Conservation (phyloP, 2,888 invertebrate genomes). For the Thera obeliscata region DNA sequence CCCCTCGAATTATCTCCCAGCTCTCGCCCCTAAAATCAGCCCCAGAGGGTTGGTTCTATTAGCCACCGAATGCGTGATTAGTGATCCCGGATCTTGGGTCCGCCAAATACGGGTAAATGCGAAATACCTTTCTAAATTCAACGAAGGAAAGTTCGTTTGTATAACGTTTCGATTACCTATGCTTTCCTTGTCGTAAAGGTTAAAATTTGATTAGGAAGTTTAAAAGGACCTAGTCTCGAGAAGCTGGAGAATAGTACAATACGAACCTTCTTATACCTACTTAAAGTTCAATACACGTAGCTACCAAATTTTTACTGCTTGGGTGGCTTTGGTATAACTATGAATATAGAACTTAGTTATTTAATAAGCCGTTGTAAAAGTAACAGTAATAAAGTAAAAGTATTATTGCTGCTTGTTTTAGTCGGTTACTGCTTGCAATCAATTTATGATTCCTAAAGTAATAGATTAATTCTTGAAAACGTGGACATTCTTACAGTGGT, state of each 20-base stretch:
- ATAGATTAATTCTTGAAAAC: constrained; percentile 8
- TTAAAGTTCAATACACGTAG: too few species aligned
- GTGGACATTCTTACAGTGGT: constrained; percentile 12
- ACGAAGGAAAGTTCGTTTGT: constrained; percentile 22
- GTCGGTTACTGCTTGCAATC: too few species aligned
- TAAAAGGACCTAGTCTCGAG: too few species aligned
- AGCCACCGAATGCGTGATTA: constrained; percentile 39
- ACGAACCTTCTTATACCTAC: too few species aligned
- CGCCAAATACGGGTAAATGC: constrained; percentile 26
- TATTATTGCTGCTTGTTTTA: too few species aligned
- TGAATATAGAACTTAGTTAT: too few species aligned
- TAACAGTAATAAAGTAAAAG: too few species aligned
- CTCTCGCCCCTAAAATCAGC: background rate
- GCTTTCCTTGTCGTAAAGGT: constrained; percentile 4
- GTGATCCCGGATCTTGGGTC: constrained; percentile 33
- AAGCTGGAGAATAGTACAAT: too few species aligned
- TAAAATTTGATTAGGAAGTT: constrained; percentile 22
- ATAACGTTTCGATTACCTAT: constrained; percentile 16
- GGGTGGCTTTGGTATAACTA: too few species aligned
- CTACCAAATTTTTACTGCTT: too few species aligned
- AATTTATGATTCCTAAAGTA: background rate
- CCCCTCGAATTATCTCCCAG: background rate
- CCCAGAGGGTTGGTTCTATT: constrained; percentile 31
- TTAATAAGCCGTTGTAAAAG: too few species aligned
- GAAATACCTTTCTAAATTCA: constrained; percentile 30